Conservation (phyloP, 2,888 invertebrate species). For the Biston betularia region DNA sequence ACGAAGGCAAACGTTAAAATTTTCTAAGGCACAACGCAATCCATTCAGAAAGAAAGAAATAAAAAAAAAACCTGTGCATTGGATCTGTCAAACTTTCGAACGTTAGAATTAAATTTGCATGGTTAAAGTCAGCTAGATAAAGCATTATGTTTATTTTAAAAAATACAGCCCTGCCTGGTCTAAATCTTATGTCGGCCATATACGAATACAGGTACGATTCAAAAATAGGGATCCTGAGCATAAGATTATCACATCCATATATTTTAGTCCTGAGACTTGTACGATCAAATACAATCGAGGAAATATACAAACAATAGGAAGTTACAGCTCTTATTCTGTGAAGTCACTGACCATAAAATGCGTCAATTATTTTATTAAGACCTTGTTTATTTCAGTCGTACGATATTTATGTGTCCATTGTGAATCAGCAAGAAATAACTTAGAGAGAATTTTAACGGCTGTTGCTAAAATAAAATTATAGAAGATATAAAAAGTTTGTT, state of each 20-base stretch:
- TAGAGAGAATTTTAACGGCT: conserved; percentile 9
- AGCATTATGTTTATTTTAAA: too few species aligned
- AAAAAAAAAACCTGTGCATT: too few species aligned
- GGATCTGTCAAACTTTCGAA: too few species aligned
- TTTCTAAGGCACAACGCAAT: too few species aligned
- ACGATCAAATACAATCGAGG: conserved; percentile 1
- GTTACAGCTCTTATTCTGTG: conserved; percentile 19
- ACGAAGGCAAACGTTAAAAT: too few species aligned
- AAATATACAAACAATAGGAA: neutral
- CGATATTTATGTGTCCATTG: conserved; percentile 44
- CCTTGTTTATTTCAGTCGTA: conserved; percentile 39
- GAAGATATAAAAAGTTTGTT: conserved; percentile 37
- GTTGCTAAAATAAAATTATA: conserved; percentile 45
- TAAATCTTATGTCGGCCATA: too few species aligned
- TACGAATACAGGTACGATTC: too few species aligned
- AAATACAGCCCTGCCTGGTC: too few species aligned
- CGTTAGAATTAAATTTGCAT: too few species aligned
- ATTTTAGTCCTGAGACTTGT: neutral
- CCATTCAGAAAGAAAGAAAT: too few species aligned
- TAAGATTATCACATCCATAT: neutral
- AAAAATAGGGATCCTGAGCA: neutral
- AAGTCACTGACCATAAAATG: conserved; percentile 41
- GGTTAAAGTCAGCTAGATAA: too few species aligned
- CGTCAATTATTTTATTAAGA: conserved; percentile 44
- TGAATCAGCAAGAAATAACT: conserved; percentile 24